Conservation (phyloP, 2,797 vertebrate genomes). For the Philypnodon macrostomus region DNA sequence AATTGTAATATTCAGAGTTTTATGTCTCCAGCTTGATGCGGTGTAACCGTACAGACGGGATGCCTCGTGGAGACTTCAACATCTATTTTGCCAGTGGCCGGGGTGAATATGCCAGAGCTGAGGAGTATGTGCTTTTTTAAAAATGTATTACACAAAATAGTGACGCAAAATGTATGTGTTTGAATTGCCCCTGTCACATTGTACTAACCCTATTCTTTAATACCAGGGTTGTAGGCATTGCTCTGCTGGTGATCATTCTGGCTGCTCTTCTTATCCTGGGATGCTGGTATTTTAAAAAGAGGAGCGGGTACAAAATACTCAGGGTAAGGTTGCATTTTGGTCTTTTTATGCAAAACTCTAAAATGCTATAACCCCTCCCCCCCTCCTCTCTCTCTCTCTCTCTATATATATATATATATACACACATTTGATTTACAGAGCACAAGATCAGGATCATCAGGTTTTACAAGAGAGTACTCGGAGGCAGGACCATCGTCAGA, state of each 20-base stretch:
- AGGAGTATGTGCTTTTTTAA: constrained; percentile 68
- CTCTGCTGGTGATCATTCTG: constrained; percentile 84
- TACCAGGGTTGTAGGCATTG: constrained; percentile 85
- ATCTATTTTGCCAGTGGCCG: constrained; percentile 77
- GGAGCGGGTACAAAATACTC: constrained; percentile 87
- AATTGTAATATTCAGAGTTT: constrained; percentile 1
- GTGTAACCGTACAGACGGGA: constrained; percentile 60
- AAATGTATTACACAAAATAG: background rate
- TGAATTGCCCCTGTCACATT: background rate
- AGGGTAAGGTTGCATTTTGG: constrained; percentile 68
- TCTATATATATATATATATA: background rate
- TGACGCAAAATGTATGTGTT: background rate
- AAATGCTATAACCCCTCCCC: too few relatives aligned
- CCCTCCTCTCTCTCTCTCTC: too few relatives aligned
- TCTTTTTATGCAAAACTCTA: too few relatives aligned
- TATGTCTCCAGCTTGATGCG: constrained; percentile 58
- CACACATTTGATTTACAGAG: constrained; percentile 38
- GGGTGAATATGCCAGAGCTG: constrained; percentile 71
- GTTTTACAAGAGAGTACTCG: constrained; percentile 59
- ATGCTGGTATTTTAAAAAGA: constrained; percentile 90
- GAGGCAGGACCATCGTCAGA: constrained; percentile 70
- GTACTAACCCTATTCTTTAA: background rate
- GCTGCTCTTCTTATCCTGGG: constrained; percentile 83
- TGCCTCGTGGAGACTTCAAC: constrained; percentile 80
- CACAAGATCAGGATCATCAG: constrained; percentile 53